These are phyloP conservation scores for Ailurus styani DNA, from an alignment of 2,113 vertebrate genomes.

Conservation along the genomic window DNA sequence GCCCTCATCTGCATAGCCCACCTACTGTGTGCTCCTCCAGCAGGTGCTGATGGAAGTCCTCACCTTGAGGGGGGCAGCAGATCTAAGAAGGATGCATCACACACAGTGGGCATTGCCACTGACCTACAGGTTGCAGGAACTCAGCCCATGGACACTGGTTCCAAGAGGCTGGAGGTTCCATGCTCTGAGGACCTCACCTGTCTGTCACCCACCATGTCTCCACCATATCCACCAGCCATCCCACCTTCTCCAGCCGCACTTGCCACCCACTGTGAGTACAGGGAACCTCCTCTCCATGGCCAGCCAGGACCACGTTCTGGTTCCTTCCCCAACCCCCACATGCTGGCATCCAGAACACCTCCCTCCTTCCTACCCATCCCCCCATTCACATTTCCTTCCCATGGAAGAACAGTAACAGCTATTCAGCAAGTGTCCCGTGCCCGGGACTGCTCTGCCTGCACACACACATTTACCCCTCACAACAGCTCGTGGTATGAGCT, in stretches of 20 bases:
- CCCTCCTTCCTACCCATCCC: not conserved
- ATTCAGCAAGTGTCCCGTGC: not conserved
- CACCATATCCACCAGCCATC: not conserved
- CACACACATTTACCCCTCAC: not conserved
- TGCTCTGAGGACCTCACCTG: not conserved
- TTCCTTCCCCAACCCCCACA: not conserved
- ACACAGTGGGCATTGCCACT: not conserved
- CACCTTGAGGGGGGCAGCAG: not conserved
- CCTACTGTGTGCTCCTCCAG: not conserved
- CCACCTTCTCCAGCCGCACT: not conserved
- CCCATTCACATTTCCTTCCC: not conserved
- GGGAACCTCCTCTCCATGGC: not conserved
- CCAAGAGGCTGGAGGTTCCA: not conserved
- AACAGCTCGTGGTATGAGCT: not conserved
- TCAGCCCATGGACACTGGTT: not conserved
- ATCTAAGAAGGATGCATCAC: not conserved
- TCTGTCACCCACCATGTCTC: not conserved
- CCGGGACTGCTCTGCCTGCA: not conserved
- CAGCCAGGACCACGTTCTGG: not conserved
- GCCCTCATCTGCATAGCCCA: not conserved
- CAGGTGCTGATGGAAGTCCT: not conserved
- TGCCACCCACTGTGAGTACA: not conserved
- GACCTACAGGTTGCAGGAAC: not conserved
- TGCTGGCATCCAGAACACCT: not conserved
- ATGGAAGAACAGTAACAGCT: not conserved